These are phyloP conservation scores for Tolypeutes matacus DNA, from an alignment of 2,797 vertebrate species.

Conservation along the genomic window DNA sequence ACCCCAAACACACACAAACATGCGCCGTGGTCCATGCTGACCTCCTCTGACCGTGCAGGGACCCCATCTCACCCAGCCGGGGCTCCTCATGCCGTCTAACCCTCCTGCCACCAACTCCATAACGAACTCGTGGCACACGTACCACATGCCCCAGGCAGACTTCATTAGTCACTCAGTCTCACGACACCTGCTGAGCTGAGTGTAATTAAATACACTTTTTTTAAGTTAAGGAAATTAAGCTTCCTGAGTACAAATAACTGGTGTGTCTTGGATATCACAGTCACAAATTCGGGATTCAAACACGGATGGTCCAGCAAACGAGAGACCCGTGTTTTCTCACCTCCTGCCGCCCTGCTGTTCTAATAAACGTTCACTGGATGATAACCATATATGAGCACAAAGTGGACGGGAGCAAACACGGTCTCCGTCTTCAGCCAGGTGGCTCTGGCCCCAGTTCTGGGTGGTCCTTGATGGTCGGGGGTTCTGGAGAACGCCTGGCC, in stretches of 20 bases:
- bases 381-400: background rate
- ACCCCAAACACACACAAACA: background rate
- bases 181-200: background rate
- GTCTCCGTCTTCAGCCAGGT: background rate
- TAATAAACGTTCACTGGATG: background rate
- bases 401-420: background rate
- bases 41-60: background rate
- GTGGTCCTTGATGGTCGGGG: background rate
- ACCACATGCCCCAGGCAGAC: background rate
- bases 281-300: background rate
- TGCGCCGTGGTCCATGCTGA: background rate
- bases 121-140: background rate
- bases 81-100: background rate
- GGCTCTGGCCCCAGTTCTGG: background rate
- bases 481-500: background rate
- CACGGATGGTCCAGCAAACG: no score
- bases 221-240: background rate
- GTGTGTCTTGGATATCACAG: background rate
- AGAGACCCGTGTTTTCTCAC: background rate
- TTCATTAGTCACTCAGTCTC: background rate
- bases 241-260: background rate
- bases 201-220: no score
- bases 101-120: background rate
- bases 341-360: background rate
- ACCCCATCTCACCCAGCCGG: background rate